Evolutionary conservation across 2,113 vertebrate genomes (phyloP).

Genomic region (Saccopteryx leptura): DNA sequence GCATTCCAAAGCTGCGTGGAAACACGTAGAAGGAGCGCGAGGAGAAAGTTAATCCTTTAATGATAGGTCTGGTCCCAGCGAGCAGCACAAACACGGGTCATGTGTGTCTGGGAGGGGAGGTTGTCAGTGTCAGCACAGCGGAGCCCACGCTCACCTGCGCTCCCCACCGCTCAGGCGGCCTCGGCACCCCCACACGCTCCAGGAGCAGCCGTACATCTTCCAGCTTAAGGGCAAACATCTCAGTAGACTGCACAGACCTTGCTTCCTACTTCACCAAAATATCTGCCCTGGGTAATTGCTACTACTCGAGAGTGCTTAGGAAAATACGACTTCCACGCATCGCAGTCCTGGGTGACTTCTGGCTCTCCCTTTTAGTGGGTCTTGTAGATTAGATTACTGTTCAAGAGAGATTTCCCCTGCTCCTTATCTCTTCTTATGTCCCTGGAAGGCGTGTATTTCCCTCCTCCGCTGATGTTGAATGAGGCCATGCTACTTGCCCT

Average conservation of each 20-base stretch:
- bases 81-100: neutral
- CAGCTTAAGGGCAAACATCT: neutral
- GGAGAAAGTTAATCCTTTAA: neutral
- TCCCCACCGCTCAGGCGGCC: neutral
- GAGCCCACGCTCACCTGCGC: neutral
- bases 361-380: too few species aligned
- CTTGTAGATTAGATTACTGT: too few species aligned
- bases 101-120: neutral
- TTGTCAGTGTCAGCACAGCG: neutral
- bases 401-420: neutral
- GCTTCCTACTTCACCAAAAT: neutral
- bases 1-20: neutral
- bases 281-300: neutral
- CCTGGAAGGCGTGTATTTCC: neutral
- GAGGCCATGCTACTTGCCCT: too few species aligned
- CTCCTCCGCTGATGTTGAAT: rapidly evolving
- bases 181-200: neutral
- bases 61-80: neutral
- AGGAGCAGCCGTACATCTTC: too few species aligned
- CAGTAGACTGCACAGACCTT: neutral
- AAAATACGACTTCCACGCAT: neutral
- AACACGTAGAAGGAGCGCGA: neutral
- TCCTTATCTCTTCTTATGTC: neutral
- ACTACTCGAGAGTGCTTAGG: neutral
- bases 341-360: neutral